phyloP scores from a whole-genome alignment of 2,113 vertebrate species.

The Mus spicilegus region DNA sequence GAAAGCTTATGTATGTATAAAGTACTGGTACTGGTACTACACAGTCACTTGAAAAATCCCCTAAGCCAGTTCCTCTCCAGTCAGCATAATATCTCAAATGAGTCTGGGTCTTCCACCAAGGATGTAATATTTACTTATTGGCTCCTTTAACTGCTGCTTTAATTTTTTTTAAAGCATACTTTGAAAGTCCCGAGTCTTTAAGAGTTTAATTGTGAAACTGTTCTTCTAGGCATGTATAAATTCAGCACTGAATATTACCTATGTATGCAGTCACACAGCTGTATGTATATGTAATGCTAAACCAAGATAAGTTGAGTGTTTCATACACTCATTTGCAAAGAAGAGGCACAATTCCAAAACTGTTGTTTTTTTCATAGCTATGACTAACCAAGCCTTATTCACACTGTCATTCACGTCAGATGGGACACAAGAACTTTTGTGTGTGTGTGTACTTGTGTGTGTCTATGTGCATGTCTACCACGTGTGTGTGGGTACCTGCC shows the following conservation, averaged over 20 bases:
- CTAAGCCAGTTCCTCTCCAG: neutral
- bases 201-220: neutral
- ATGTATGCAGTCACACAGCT: neutral
- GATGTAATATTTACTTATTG: neutral
- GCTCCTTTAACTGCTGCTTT: neutral
- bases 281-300: neutral
- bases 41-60: constrained; percentile 21
- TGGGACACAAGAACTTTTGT: neutral
- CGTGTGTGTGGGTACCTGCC: neutral
- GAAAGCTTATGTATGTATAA: neutral
- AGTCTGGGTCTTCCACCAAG: neutral
- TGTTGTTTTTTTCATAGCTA: neutral
- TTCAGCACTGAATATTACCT: neutral
- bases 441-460: neutral
- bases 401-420: neutral
- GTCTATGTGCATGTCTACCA: neutral
- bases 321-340: neutral
- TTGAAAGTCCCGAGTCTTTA: neutral
- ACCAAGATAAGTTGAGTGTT: constrained; percentile 14
- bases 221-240: neutral
- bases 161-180: neutral
- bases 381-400: neutral
- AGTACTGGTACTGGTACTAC: neutral
- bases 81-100: neutral
- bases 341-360: constrained; percentile 23